Conservation (phyloP, 64 coral and sea anemone species). For the Pocillopora verrucosa region DNA sequence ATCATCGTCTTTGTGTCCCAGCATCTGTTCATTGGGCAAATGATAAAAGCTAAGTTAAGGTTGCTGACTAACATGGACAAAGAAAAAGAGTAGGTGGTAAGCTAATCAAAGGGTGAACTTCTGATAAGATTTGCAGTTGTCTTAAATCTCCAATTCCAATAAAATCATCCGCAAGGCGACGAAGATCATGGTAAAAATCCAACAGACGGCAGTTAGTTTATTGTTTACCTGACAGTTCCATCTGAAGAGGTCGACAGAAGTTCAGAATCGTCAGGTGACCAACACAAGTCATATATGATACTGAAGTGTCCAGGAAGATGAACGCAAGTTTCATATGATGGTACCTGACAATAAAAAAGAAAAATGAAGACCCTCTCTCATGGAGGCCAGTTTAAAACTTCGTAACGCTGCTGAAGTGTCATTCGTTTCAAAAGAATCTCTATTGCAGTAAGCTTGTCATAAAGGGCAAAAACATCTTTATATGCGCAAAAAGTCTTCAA, state of each 20-base stretch:
- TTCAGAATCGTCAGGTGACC: slow-evolving; percentile 84
- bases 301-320: slow-evolving; percentile 90
- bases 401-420: too few species aligned
- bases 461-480: too few species aligned
- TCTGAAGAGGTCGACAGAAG: slow-evolving; percentile 91
- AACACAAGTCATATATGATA: slow-evolving; percentile 97
- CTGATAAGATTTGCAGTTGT: too few species aligned
- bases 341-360: slow-evolving; percentile 39
- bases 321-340: slow-evolving; percentile 56
- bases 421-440: too few species aligned
- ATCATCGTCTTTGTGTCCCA: slow-evolving; percentile 84
- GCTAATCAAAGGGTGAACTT: too few species aligned
- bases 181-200: background rate
- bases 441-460: too few species aligned
- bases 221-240: slow-evolving; percentile 90
- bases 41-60: background rate
- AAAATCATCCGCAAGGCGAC: too few species aligned
- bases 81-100: too few species aligned
- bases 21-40: slow-evolving; percentile 35
- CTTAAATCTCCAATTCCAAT: too few species aligned
- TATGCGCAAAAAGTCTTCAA: too few species aligned
- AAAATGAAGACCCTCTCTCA: background rate
- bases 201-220: background rate
- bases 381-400: too few species aligned
- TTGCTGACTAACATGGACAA: too few species aligned